A percentile compares a stretch with the other conserved stretches of the same genome.
Evolutionary conservation across 2,113 vertebrate genomes (phyloP).

Genomic region (Aptenodytes forsteri): DNA sequence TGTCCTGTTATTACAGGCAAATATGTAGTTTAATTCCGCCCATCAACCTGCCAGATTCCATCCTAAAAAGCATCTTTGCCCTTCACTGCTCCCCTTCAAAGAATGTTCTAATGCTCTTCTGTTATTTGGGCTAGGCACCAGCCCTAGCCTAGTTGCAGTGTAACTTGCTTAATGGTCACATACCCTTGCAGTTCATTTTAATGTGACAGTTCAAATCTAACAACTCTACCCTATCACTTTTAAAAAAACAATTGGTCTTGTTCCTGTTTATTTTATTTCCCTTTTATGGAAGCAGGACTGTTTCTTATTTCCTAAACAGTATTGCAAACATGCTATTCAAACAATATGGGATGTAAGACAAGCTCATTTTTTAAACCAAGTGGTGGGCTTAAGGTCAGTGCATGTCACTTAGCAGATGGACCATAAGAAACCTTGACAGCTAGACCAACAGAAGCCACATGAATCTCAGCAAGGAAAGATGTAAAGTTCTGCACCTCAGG

Average conservation of each 20-base stretch:
- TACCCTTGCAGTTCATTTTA: not conserved
- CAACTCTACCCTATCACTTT: not conserved
- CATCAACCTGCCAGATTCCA: not conserved
- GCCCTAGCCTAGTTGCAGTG: not conserved
- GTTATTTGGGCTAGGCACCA: not conserved
- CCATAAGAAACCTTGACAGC: not conserved
- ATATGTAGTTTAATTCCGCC: not conserved
- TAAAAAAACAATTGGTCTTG: not conserved
- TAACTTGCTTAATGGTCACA: not conserved
- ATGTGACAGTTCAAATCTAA: not conserved
- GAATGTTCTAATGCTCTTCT: not conserved
- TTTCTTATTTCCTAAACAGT: not conserved
- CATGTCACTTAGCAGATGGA: not conserved
- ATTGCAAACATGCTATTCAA: not conserved
- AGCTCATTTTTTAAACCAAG: not conserved
- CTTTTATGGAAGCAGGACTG: not conserved
- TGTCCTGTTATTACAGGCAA: not conserved
- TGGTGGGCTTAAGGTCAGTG: not conserved
- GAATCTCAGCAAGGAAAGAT: not conserved
- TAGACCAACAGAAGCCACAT: not conserved
- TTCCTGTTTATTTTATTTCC: not conserved
- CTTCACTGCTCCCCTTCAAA: not conserved
- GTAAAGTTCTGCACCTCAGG: not conserved
- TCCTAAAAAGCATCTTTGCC: not conserved
- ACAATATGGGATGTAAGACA: not conserved